phyloP scores from a whole-genome alignment of 2,797 vertebrate genomes.

The Labeo calbasu region DNA sequence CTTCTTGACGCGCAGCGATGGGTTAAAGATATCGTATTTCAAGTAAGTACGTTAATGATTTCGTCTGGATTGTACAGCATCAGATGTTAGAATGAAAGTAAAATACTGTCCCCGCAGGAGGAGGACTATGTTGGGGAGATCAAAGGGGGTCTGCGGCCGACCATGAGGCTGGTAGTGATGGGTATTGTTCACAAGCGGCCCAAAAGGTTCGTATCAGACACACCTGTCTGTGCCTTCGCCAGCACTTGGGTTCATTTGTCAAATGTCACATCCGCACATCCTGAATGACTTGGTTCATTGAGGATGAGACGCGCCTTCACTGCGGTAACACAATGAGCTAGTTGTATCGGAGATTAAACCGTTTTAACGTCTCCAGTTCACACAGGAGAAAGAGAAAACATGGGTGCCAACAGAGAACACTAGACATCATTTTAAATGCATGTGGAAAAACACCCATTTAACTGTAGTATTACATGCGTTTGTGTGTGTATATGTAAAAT shows the following conservation, averaged over 20 bases:
- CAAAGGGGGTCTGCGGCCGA: slow-evolving; percentile 88
- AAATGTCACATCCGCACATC: slow-evolving; percentile 3
- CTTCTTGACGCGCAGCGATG: background rate
- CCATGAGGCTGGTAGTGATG: slow-evolving; percentile 90
- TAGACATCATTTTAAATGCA: background rate
- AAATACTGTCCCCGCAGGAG: slow-evolving; percentile 70
- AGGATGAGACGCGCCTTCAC: slow-evolving; percentile 14
- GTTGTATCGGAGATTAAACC: slow-evolving; percentile 40
- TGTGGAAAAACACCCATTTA: background rate
- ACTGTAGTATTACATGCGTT: background rate
- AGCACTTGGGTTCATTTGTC: slow-evolving; percentile 1
- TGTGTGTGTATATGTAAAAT: too few species aligned
- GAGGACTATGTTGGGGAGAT: slow-evolving; percentile 86
- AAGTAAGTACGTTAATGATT: background rate
- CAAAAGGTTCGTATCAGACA: slow-evolving; percentile 79
- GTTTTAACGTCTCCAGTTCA: slow-evolving; percentile 11
- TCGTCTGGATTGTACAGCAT: background rate
- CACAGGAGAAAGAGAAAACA: slow-evolving; percentile 15
- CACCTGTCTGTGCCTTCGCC: slow-evolving; percentile 37
- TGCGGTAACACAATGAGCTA: slow-evolving; percentile 45
- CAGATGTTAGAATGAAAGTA: background rate
- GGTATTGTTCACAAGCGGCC: slow-evolving; percentile 86
- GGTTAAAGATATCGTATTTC: background rate
- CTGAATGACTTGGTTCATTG: slow-evolving; percentile 8
- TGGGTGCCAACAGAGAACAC: slow-evolving; percentile 14